phyloP scores from a whole-genome alignment of 2,113 vertebrate genomes.

The Gallinago paraguaiae region DNA sequence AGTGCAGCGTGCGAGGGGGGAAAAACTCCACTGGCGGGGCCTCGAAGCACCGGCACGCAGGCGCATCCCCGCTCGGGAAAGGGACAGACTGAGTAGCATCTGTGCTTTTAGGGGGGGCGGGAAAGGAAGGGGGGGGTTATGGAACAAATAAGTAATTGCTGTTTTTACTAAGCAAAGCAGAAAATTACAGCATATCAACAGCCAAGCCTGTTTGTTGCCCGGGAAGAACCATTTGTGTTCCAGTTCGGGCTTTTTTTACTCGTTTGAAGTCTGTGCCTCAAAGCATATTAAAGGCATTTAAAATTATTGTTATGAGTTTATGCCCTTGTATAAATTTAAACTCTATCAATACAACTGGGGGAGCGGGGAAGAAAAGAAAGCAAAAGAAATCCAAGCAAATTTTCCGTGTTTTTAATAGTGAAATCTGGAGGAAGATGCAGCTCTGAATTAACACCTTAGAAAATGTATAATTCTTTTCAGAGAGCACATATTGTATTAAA shows the following conservation, averaged over 20 bases:
- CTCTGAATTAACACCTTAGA: background rate
- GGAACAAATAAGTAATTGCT: slow-evolving; percentile 70
- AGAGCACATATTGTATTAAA: background rate
- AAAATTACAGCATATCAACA: slow-evolving; percentile 50
- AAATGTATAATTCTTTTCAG: background rate
- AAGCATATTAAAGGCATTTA: slow-evolving; percentile 19
- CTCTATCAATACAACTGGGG: background rate
- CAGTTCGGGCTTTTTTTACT: slow-evolving; percentile 38
- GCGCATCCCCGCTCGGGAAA: background rate
- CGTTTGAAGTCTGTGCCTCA: slow-evolving; percentile 47
- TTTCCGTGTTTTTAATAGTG: background rate
- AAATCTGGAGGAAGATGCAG: background rate
- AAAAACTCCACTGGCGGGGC: background rate
- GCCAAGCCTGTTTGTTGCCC: slow-evolving; percentile 54
- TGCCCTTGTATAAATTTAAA: background rate
- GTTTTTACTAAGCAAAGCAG: slow-evolving; percentile 63
- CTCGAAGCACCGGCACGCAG: background rate
- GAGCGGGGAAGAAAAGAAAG: background rate
- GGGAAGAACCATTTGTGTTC: slow-evolving; percentile 59
- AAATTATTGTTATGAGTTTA: slow-evolving; percentile 10
- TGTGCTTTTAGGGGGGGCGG: slow-evolving; percentile 62
- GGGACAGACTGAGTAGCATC: slow-evolving; percentile 77
- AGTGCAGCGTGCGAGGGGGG: background rate
- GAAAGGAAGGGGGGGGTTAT: slow-evolving; percentile 7
- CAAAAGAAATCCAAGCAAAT: background rate